Base-by-base conservation (phyloP, 1,140 invertebrate genomes). In the Lerema accius region DNA sequence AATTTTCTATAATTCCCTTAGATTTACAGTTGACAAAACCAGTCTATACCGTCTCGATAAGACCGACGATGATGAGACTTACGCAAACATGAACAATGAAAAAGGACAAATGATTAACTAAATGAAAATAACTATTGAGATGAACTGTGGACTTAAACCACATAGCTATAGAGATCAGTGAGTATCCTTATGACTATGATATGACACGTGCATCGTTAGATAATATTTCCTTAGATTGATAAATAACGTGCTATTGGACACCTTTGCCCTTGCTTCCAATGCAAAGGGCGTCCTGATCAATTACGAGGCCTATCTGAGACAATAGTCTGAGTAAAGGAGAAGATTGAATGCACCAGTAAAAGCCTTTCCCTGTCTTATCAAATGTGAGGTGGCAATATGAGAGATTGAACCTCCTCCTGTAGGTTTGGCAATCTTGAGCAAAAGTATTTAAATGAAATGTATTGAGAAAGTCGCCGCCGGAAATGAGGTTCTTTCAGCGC, bases 371-470 rank as follows among this genome's bases (percentile, higher is more conserved):
- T 80, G 83, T 88, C 67, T 55, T 40, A 73, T 63, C 72, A 65
- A 78, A 73, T 74, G 76, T 58, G 51, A 78, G 73, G 63, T 73
- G 70, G 63, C 71, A 71, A 79, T 73, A 67, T 77, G 80, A 76
- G 78, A 75, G 85, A 88, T 86, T 86, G 85, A 86, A 87, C 75
- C 75, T 71, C 63, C 69, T 69, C 76, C 58, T 51, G 60, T 77
- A 73, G 19, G 19, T 75, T 84, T 76, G 75, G 73, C 71, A 51
- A 70, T 72, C 67, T 76, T 64, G 56, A 66, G 68, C 73, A 78
- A 69, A 80, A 78, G 76, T 82, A 85, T 87, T 85, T 85, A 87
- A 85, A 87, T 84, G 82, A 85, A 86, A 88, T 86, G 82, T 88
- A 88, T 86, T 84, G 85, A 84, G 76, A 82, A 84, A 86, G 73